Evolutionary conservation across 2,888 invertebrate species (phyloP).

Genomic region (Melanostoma scalare): DNA sequence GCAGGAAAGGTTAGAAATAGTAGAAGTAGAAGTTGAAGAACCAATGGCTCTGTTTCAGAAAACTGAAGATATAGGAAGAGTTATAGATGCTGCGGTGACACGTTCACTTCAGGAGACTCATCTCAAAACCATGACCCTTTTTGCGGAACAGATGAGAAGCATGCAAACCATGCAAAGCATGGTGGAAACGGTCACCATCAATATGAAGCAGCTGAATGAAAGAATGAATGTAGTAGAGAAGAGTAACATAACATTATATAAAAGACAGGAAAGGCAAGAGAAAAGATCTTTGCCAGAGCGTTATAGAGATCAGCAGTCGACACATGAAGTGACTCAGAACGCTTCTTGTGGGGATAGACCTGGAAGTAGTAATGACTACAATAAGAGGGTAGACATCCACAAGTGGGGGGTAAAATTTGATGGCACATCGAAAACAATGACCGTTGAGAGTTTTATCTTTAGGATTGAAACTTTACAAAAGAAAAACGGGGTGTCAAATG

Average conservation of each 20-base stretch:
- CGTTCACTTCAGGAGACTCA: neutral
- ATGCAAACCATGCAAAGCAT: neutral
- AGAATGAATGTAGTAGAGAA: neutral
- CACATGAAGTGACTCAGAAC: neutral
- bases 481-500: neutral
- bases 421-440: neutral
- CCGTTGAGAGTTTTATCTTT: conserved; percentile 14
- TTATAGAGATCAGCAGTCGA: neutral
- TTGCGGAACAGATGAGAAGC: neutral
- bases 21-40: too few species aligned
- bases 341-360: too few species aligned
- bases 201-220: neutral
- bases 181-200: neutral
- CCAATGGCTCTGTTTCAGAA: too few species aligned
- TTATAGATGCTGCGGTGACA: neutral
- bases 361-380: neutral
- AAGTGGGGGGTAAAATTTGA: conserved; percentile 26
- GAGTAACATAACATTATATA: neutral
- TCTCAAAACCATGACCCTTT: neutral
- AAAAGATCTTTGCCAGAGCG: neutral
- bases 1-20: too few species aligned
- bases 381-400: neutral
- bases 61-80: neutral
- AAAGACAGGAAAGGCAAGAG: neutral
- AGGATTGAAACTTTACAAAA: conserved; percentile 12